Base-by-base conservation (phyloP, 2,888 invertebrate species). In the Cancer borealis region DNA sequence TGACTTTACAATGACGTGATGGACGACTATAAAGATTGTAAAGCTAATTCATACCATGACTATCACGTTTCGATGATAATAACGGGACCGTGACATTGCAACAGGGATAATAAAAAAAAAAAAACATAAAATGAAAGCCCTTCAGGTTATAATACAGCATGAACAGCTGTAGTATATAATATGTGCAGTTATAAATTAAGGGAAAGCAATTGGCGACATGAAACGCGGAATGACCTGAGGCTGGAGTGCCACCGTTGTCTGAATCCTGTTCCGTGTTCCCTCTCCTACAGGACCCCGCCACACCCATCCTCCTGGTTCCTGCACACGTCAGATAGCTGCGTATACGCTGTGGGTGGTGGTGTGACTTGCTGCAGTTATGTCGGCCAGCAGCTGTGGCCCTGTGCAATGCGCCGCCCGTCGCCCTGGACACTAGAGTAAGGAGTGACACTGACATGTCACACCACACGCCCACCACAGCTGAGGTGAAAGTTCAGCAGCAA, bases 251-350 rank as follows among this genome's bases (percentile, higher is more conserved):
- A 8, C 84, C 84, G 39, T 17, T 39, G 14, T 84, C 39, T 4
- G 84, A 84, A 39, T 84, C 84, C 30, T 88, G 88, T 3, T 88
- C 60, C 17, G 87, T 84, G 39, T 73, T 89, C 5, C 94, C 94
- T 26, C 66, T 94, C 79, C 94, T 90, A 66, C 94, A 94, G 14
- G 94, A 94, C 30, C 88, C 94, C 17, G 91, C 91, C 45, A 91
- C 92, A 1, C 94, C 94, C 94, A 94, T 94, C 14, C 30, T 90
- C n/a, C 88, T 21, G n/a, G 26, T 17, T 30, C 88, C 88, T 54
- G 49, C 26, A 49, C 54, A 45, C 12, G 21, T 88, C 17, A 30
- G 54, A 26, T 30, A 30, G 5, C 12, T 26, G 8, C 8, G 26
- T n/a, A 45, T 12, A 91, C 73, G 46, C 45, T 30, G 66, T 14